These are phyloP conservation scores for Sinella curviseta DNA, from an alignment of 1,140 invertebrate genomes.

Conservation along the genomic window DNA sequence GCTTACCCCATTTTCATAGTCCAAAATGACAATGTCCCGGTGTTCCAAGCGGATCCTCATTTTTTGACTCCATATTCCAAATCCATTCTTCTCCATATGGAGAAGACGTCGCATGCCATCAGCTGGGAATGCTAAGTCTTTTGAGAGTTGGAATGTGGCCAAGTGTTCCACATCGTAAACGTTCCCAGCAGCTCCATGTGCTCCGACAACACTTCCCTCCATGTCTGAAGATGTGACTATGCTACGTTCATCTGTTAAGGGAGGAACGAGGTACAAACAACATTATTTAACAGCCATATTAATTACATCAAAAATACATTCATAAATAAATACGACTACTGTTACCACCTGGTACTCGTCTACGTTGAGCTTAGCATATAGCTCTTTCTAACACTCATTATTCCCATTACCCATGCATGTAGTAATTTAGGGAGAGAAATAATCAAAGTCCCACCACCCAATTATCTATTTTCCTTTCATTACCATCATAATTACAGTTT, in stretches of 20 bases:
- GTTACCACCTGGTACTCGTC: too few species aligned
- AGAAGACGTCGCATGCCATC: constrained; percentile 94
- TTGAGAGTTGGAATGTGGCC: constrained; percentile 92
- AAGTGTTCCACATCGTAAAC: constrained; percentile 90
- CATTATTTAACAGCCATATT: neutral
- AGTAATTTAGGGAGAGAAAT: too few species aligned
- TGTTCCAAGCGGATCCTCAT: constrained; percentile 88
- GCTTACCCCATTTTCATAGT: constrained; percentile 91
- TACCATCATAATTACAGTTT: too few species aligned
- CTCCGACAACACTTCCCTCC: constrained; percentile 33
- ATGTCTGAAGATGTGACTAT: constrained; percentile 37
- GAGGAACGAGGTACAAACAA: constrained; percentile 22
- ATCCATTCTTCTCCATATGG: constrained; percentile 92
- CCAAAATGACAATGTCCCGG: constrained; percentile 87
- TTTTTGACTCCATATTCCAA: constrained; percentile 97
- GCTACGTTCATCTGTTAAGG: constrained; percentile 9
- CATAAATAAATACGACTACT: too few species aligned
- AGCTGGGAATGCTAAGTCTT: constrained; percentile 81
- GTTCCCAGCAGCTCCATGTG: constrained; percentile 37
- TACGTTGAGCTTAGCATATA: too few species aligned
- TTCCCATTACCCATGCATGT: too few species aligned
- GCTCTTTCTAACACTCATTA: too few species aligned
- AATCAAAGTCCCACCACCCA: too few species aligned
- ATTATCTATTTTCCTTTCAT: too few species aligned
- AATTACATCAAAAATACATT: neutral